Percentiles rank a stretch among this genome's conserved stretches.
phyloP scores from a whole-genome alignment of 1,140 invertebrate species.

The Chymomyza costata region DNA sequence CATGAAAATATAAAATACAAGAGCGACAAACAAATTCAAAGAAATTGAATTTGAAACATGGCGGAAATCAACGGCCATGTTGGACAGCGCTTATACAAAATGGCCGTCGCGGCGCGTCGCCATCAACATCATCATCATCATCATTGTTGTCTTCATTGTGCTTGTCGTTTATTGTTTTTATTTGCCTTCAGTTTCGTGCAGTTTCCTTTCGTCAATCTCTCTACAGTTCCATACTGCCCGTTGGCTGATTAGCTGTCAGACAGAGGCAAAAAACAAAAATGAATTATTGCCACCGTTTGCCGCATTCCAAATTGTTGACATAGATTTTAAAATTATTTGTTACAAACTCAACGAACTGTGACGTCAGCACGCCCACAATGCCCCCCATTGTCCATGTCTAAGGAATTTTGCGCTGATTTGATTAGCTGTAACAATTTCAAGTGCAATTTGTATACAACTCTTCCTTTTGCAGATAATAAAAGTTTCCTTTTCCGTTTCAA shows the following conservation, averaged over 20 bases:
- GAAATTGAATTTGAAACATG: too few relatives aligned
- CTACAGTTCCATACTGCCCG: neutral
- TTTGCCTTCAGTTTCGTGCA: slow-evolving; percentile 4
- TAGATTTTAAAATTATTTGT: slow-evolving; percentile 72
- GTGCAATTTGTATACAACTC: too few relatives aligned
- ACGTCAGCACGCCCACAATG: slow-evolving; percentile 4
- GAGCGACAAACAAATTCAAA: too few relatives aligned
- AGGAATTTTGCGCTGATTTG: slow-evolving; percentile 44
- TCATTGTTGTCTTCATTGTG: too few relatives aligned
- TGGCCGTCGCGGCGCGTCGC: too few relatives aligned
- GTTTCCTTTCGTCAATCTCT: slow-evolving; percentile 24
- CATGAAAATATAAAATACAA: too few relatives aligned
- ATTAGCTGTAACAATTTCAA: slow-evolving; percentile 51
- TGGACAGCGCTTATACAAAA: too few relatives aligned
- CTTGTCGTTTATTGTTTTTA: slow-evolving; percentile 8
- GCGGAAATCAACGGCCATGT: too few relatives aligned
- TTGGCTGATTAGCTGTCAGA: slow-evolving; percentile 66
- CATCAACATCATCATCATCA: too few relatives aligned
- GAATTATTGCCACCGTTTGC: slow-evolving; percentile 55
- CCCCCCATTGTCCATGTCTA: neutral
- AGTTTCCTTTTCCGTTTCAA: slow-evolving; percentile 26
- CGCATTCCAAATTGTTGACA: slow-evolving; percentile 60
- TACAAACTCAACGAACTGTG: slow-evolving; percentile 64
- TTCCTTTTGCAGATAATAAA: slow-evolving; percentile 26
- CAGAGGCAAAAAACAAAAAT: slow-evolving; percentile 59